phyloP scores from a whole-genome alignment of 2,113 vertebrate genomes.

The Chloropsis cyanopogon region DNA sequence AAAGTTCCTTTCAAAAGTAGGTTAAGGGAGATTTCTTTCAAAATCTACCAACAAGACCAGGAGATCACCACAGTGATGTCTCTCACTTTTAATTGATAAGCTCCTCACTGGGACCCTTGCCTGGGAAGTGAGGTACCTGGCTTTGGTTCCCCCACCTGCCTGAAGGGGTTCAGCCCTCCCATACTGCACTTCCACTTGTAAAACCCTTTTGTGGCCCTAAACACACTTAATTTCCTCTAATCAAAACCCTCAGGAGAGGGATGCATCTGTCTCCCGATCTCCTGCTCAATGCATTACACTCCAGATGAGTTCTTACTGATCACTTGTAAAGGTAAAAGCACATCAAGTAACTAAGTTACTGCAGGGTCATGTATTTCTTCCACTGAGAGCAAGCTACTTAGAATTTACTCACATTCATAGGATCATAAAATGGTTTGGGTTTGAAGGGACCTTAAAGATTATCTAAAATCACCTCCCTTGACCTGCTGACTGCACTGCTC shows the following conservation, averaged over 20 bases:
- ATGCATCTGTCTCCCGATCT: neutral
- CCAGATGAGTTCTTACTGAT: neutral
- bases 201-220: neutral
- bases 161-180: neutral
- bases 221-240: accelerated
- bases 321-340: neutral
- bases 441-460: neutral
- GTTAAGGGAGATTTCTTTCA: neutral
- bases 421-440: neutral
- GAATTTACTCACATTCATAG: neutral
- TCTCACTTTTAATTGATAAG: neutral
- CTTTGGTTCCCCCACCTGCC: neutral
- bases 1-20: neutral
- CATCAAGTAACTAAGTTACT: neutral
- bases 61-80: neutral
- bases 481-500: neutral
- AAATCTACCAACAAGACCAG: neutral
- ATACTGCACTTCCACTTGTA: neutral
- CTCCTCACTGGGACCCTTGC: neutral
- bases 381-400: neutral
- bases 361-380: neutral
- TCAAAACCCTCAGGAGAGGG: neutral
- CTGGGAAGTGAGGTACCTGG: neutral
- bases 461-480: neutral
- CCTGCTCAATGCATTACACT: neutral